A percentile compares a stretch with the other conserved stretches of the same genome.
phyloP scores from a whole-genome alignment of 2,797 vertebrate species.

The Pampus argenteus region DNA sequence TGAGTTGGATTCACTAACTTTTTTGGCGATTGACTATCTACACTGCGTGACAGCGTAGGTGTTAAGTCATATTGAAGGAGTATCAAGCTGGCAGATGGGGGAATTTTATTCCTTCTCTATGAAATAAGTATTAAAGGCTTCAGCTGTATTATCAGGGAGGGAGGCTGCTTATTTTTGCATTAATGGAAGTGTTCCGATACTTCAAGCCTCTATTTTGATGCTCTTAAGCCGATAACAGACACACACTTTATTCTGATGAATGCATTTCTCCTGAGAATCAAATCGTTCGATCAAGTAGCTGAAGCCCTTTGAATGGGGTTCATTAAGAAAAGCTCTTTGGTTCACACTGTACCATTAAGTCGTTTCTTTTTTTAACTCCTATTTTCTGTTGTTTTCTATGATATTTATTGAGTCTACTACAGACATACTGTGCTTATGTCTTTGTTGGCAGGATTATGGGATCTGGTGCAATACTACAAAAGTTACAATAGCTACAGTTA shows the following conservation, averaged over 20 bases:
- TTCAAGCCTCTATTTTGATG: slow-evolving; percentile 34
- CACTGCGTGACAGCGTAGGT: slow-evolving; percentile 23
- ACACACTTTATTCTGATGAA: slow-evolving; percentile 42
- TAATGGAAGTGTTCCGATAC: slow-evolving; percentile 28
- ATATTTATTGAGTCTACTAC: not conserved
- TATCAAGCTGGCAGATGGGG: slow-evolving; percentile 25
- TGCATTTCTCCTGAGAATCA: slow-evolving; percentile 26
- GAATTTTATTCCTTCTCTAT: slow-evolving; percentile 10
- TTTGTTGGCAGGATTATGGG: not conserved
- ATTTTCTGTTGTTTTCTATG: slow-evolving; percentile 4
- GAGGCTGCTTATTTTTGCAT: slow-evolving; percentile 42
- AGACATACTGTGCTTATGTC: not conserved
- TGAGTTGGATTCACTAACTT: slow-evolving; percentile 1
- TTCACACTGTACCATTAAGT: not conserved
- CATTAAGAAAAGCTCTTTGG: slow-evolving; percentile 3
- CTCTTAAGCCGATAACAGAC: slow-evolving; percentile 45
- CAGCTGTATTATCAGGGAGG: slow-evolving; percentile 13
- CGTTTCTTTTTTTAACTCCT: slow-evolving; percentile 1
- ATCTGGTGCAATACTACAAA: slow-evolving; percentile 6
- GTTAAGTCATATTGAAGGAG: slow-evolving; percentile 27
- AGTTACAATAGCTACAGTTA: slow-evolving; percentile 10
- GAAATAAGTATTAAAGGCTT: slow-evolving; percentile 26
- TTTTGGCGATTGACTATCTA: slow-evolving; percentile 12
- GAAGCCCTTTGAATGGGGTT: slow-evolving; percentile 29
- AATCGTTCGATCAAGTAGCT: slow-evolving; percentile 41